Conservation (phyloP, 1,140 invertebrate species). For the Dendroctonus ponderosae region DNA sequence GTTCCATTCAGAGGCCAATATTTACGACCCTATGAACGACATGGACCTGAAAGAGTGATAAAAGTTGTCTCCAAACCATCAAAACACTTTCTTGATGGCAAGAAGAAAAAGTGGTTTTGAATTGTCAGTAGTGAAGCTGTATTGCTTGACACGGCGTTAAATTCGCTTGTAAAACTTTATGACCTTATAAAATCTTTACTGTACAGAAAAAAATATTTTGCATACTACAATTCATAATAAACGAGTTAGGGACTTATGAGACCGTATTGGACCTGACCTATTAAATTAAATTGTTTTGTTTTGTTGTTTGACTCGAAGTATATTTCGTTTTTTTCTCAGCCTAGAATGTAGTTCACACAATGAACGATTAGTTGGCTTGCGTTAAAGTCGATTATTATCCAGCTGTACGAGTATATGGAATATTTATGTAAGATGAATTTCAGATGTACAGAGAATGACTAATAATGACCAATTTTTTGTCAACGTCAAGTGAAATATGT, state of each 20-base stretch:
- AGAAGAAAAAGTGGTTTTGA: slow-evolving; percentile 19
- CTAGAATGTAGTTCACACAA: background rate
- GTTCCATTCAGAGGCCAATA: slow-evolving; percentile 14
- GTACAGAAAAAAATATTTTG: background rate
- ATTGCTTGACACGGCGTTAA: slow-evolving; percentile 13
- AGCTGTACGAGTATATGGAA: too few relatives aligned
- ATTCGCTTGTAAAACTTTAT: slow-evolving; percentile 12
- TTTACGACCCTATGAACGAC: slow-evolving; percentile 17
- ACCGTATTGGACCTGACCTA: background rate
- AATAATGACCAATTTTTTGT: too few relatives aligned
- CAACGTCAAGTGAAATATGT: too few relatives aligned
- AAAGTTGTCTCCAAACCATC: slow-evolving; percentile 18
- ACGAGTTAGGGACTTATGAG: background rate
- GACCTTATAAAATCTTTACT: slow-evolving; percentile 1
- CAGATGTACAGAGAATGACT: too few relatives aligned
- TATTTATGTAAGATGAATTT: too few relatives aligned
- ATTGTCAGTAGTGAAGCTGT: slow-evolving; percentile 6
- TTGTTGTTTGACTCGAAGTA: background rate
- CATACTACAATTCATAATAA: background rate
- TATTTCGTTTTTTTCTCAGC: background rate
- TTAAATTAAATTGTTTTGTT: background rate
- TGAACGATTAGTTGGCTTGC: background rate
- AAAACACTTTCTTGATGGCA: slow-evolving; percentile 15
- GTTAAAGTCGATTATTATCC: too few relatives aligned
- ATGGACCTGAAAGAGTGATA: slow-evolving; percentile 6